Base-by-base conservation (phyloP, 2,797 vertebrate genomes). In the Picus viridis region DNA sequence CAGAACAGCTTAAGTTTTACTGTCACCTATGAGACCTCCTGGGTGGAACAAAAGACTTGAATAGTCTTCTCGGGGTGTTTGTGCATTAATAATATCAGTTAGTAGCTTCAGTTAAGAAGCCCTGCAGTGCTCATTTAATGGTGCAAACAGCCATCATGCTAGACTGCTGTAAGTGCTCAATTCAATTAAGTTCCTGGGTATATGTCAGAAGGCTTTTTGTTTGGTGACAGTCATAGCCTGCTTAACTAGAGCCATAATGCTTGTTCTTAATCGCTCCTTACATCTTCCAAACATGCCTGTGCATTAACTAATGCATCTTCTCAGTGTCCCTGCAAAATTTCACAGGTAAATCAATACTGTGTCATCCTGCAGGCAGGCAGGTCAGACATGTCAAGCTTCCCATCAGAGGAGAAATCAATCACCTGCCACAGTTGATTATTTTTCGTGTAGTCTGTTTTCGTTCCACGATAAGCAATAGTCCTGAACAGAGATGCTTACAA, bases 291-390 rank as follows among this genome's bases (percentile, higher is more conserved):
- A 86, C 77, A n/a, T 62, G 71, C 34, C 74, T 30, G 51, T 88
- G 39, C 58, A 74, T 93, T 95, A 88, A 62, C 74, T 36, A 83
- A 83, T 67, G 56, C 34, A 69, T 86, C 91, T 93, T 79, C 68
- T 85, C 74, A 9, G 56, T 56, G 74, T 23, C 64, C 83, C 92
- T 90, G 81, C 62, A 77, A 63, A 89, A 84, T 80, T 76, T 91
- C 89, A 58, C 63, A 68, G 62, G 43, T 93, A 93, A 95, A 95
- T 95, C 92, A 88, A 95, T 86, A 70, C 41, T 49, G 69, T 91
- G 89, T 87, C 94, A 95, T 74, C 77, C 69, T 87, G 72, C 77
- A 80, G 65, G 69, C 85, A 93, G 78, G 56, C 65, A 65, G 85
- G 91, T 91, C 89, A 95, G 71, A 69, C 53, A 18, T 77, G 94